phyloP scores from a whole-genome alignment of 2,797 vertebrate species.

The Hafferia zeledoni region DNA sequence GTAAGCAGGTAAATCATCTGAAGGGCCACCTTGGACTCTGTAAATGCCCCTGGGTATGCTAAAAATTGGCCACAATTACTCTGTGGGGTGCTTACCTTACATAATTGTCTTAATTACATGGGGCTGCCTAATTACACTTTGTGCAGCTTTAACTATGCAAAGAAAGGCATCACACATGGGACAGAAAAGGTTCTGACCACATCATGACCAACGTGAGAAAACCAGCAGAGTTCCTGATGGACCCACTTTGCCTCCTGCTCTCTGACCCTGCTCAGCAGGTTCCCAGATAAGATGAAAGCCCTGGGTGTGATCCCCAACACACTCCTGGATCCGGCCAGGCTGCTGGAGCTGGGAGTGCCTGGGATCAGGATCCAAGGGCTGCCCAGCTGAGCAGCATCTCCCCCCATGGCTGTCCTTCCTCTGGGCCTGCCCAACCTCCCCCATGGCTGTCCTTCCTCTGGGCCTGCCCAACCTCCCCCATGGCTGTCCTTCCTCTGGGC shows the following conservation, averaged over 20 bases:
- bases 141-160: conserved; percentile 17
- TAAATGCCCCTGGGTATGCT: conserved; percentile 5
- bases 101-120: conserved; percentile 28
- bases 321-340: not conserved
- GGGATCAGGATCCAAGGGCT: not conserved
- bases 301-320: not conserved
- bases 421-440: not conserved
- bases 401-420: not conserved
- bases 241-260: not conserved
- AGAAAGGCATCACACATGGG: not conserved
- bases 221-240: not conserved
- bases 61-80: conserved; percentile 46
- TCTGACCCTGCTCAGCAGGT: not conserved
- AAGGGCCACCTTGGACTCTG: not conserved
- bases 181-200: not conserved
- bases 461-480: not conserved
- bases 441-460: not conserved
- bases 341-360: no score
- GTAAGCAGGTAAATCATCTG: not conserved
- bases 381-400: not conserved
- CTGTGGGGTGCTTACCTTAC: conserved; percentile 3
- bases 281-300: not conserved
- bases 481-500: not conserved
- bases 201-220: not conserved
- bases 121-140: not conserved